Conservation (phyloP, 23 tunicate species). For the Botrylloides violaceus region DNA sequence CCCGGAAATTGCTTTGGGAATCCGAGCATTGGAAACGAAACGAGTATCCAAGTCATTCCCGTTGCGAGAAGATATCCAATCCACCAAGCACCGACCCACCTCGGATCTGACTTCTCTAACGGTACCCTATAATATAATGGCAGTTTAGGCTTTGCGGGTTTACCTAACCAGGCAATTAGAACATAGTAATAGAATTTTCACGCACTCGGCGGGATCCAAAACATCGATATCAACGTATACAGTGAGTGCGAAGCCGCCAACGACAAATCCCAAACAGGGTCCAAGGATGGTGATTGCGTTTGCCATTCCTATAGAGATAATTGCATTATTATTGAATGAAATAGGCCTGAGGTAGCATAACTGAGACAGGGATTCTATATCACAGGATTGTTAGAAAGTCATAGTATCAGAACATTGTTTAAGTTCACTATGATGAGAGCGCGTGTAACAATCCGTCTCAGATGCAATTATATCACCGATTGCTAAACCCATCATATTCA, state of each 20-base stretch:
- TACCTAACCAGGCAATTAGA: no score
- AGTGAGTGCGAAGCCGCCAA: constrained; percentile 62
- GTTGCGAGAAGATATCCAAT: constrained; percentile 22
- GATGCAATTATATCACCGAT: no score
- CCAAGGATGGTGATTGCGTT: constrained; percentile 85
- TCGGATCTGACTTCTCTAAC: constrained; percentile 21
- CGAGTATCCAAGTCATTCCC: constrained; percentile 4
- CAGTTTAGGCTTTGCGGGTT: no score
- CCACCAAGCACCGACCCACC: constrained; percentile 52
- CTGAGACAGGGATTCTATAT: no score
- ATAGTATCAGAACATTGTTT: no score
- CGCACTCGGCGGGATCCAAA: constrained; percentile 32
- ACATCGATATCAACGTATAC: constrained; percentile 69
- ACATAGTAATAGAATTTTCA: background rate
- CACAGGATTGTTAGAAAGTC: no score
- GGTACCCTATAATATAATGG: no score
- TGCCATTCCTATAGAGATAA: constrained; percentile 64
- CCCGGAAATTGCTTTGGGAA: constrained; percentile 36
- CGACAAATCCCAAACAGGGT: constrained; percentile 67
- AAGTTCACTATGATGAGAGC: no score
- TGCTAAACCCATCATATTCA: no score
- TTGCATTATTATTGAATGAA: no score
- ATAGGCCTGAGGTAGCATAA: no score
- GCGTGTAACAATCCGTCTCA: no score
- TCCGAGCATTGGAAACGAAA: constrained; percentile 23